Evolutionary conservation across 2,888 invertebrate species (phyloP), one percentile per base, ranked within the genome.

Genomic region (Cephus pygmeus): DNA sequence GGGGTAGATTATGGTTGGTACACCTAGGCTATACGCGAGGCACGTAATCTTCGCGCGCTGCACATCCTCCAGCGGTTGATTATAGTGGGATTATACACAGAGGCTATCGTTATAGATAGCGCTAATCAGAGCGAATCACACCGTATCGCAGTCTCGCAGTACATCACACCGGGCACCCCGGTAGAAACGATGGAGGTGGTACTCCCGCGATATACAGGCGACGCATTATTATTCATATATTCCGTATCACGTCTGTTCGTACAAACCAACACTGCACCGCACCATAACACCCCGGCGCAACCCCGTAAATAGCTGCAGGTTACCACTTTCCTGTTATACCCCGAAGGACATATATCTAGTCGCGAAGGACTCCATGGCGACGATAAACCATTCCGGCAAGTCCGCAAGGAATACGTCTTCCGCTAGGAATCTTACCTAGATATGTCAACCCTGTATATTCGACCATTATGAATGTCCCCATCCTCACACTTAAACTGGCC

Each of bases 161-260:
- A 83, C 85, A 87, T 88, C 89, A 88, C 85, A 82, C 83, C 80
- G 82, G 71, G 31, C 15, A 56, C 71, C 69, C 73, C 69, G 40
- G 80, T 78, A 76, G 77, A 69, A 81, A 81, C 81, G 84, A 85
- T 84, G 85, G 83, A 81, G 86, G 85, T 82, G 88, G 86, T 83
- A 76, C 75, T 87, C 85, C 85, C 85, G 87, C 87, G 86, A 87
- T 88, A 56, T 56, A 87, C 86, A 84, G 80, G 82, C 81, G 81
- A 82, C 79, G 73, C 90, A 91, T 91, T 91, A 90, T 90, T 91
- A 91, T 91, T 91, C 91, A 91, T 91, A 91, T 91, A 91, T 91
- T 91, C 91, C 87, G 86, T 87, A 88, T 90, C 91, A 91, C 88
- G 91, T 90, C 88, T 90, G 90, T 87, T 88, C 87, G 83, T 87